These are phyloP conservation scores for Rhingia campestris DNA, from an alignment of 2,888 invertebrate species.

Conservation along the genomic window DNA sequence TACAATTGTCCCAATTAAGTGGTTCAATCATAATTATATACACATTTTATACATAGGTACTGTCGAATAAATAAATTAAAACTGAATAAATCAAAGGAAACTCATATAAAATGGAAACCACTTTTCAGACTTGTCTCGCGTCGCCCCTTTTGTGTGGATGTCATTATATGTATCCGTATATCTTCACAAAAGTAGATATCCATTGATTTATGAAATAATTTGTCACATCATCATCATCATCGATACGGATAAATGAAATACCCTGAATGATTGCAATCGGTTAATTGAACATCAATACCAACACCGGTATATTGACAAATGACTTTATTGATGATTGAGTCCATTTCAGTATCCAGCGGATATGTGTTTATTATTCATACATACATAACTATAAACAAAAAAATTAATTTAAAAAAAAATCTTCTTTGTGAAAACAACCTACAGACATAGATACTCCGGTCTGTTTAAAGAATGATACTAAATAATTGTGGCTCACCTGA, in stretches of 20 bases:
- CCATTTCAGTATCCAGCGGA: background rate
- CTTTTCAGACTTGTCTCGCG: conserved; percentile 9
- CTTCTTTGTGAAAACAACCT: background rate
- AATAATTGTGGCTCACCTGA: background rate
- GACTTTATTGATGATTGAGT: conserved; percentile 8
- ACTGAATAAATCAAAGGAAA: background rate
- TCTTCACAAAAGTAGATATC: conserved; percentile 8
- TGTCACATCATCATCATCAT: conserved; percentile 44
- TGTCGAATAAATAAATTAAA: conserved; percentile 2
- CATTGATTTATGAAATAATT: conserved; percentile 50
- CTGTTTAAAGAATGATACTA: background rate
- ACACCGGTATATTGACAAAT: background rate
- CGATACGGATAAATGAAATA: conserved; percentile 35
- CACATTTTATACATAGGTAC: background rate
- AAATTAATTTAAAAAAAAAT: background rate
- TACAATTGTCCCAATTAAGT: conserved; percentile 10
- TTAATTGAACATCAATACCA: conserved; percentile 44
- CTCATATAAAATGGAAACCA: background rate
- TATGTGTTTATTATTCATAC: background rate
- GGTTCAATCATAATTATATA: background rate
- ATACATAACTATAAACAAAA: background rate
- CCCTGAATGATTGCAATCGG: conserved; percentile 29
- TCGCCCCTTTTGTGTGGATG: background rate
- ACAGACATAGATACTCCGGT: background rate
- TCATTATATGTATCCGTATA: background rate